Percentiles rank a stretch among this genome's conserved stretches.
These are phyloP conservation scores for Trichonephila clavipes DNA, from an alignment of 1,140 invertebrate genomes.

Conservation along the genomic window DNA sequence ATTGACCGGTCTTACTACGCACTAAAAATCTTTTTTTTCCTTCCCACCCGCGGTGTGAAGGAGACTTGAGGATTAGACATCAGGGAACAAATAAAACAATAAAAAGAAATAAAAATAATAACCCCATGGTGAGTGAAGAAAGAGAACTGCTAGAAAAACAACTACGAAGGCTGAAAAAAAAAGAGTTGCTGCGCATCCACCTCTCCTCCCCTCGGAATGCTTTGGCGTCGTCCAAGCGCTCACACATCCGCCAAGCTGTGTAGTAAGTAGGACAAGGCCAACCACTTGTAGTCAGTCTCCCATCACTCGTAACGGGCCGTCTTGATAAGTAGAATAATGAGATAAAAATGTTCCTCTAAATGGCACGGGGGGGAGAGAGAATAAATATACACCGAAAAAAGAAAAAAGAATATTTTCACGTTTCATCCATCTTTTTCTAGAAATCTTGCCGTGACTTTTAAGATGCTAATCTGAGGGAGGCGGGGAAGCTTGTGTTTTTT, in stretches of 20 bases:
- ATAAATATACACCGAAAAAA: neutral
- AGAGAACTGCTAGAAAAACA: conserved; percentile 20
- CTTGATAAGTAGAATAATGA: conserved; percentile 52
- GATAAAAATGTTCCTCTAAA: conserved; percentile 28
- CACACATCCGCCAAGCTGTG: conserved; percentile 46
- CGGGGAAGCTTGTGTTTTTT: neutral
- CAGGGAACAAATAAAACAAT: neutral
- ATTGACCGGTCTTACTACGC: conserved; percentile 10
- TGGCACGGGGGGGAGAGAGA: neutral
- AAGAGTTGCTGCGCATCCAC: neutral
- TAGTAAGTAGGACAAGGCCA: conserved; percentile 73
- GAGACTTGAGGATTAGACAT: neutral
- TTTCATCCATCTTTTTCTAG: neutral
- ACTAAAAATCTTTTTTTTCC: neutral
- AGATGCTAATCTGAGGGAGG: neutral
- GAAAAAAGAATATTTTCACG: neutral
- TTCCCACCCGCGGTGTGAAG: neutral
- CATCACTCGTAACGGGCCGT: neutral
- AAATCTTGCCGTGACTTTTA: conserved; percentile 23
- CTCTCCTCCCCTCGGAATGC: conserved; percentile 13
- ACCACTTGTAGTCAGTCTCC: conserved; percentile 57
- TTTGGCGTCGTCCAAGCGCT: conserved; percentile 56
- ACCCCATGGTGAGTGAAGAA: neutral
- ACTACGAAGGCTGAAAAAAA: conserved; percentile 9
- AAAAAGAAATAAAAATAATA: neutral